Conservation (phyloP, 1,140 invertebrate genomes). For the Cherax destructor region DNA sequence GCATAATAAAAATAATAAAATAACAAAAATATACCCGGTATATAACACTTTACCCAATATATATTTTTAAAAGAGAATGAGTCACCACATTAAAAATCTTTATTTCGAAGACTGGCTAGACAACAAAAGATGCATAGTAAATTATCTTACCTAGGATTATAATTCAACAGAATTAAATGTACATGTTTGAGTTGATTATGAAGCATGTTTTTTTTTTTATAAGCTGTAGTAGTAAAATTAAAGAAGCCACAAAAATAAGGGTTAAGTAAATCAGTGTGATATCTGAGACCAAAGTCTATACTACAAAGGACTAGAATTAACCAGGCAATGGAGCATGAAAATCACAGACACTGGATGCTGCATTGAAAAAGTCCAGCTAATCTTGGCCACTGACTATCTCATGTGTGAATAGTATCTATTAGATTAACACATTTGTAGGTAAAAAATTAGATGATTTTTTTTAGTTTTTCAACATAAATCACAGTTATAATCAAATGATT, state of each 20-base stretch:
- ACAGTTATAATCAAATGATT: background rate
- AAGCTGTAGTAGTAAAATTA: background rate
- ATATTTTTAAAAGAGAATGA: background rate
- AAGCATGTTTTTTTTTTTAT: conserved; percentile 4
- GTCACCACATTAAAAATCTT: background rate
- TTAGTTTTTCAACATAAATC: background rate
- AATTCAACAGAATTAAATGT: background rate
- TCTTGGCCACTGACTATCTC: background rate
- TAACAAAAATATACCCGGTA: background rate
- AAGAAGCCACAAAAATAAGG: background rate
- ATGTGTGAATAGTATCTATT: background rate
- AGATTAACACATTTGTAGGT: background rate
- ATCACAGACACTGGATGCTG: background rate
- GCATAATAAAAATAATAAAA: background rate
- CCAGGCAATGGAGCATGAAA: background rate
- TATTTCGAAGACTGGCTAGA: background rate
- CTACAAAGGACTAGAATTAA: conserved; percentile 1
- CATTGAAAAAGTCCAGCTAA: background rate
- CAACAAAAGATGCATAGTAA: background rate
- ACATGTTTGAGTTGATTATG: background rate
- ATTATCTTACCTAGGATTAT: background rate
- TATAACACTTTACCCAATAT: background rate
- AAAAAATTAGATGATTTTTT: background rate
- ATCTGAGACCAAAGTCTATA: background rate
- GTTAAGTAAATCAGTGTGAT: background rate